Evolutionary conservation across 2,888 invertebrate genomes (phyloP).

Genomic region (Embidobia sp.): DNA sequence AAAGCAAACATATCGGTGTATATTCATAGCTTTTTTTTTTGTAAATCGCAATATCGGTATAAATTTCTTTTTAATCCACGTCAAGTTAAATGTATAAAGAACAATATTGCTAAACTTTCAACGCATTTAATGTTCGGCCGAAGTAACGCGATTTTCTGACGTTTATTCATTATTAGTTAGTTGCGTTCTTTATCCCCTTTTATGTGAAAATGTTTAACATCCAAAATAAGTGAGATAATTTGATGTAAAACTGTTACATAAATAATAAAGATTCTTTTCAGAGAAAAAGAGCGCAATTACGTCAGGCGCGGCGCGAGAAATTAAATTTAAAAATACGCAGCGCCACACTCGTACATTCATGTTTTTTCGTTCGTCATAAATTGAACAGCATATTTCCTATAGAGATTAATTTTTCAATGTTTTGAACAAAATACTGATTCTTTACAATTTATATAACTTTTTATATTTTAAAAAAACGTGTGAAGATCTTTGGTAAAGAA

Average conservation of each 20-base stretch:
- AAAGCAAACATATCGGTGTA: slow-evolving; percentile 22
- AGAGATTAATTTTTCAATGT: too few species aligned
- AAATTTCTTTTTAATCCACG: slow-evolving; percentile 24
- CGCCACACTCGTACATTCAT: too few species aligned
- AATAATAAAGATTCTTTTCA: slow-evolving; percentile 5
- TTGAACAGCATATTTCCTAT: too few species aligned
- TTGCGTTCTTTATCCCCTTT: not conserved
- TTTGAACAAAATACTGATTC: too few species aligned
- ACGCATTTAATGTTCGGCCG: slow-evolving; percentile 1
- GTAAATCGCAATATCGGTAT: slow-evolving; percentile 20
- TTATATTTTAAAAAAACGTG: too few species aligned
- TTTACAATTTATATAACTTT: too few species aligned
- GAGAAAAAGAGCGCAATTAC: slow-evolving; percentile 21
- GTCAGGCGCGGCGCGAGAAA: not conserved
- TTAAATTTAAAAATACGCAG: not conserved
- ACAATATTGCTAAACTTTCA: slow-evolving; percentile 2
- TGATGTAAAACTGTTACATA: not conserved
- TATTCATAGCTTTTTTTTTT: slow-evolving; percentile 22
- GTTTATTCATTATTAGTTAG: not conserved
- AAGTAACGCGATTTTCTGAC: not conserved
- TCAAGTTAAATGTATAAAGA: slow-evolving; percentile 4
- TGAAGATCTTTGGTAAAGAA: too few species aligned
- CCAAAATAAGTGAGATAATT: not conserved
- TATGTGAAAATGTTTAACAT: not conserved
- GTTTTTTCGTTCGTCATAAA: too few species aligned